Percentiles rank a stretch among this genome's conserved stretches.
Evolutionary conservation across 1,140 invertebrate species (phyloP).

Genomic region (Hesperophylax magnus): DNA sequence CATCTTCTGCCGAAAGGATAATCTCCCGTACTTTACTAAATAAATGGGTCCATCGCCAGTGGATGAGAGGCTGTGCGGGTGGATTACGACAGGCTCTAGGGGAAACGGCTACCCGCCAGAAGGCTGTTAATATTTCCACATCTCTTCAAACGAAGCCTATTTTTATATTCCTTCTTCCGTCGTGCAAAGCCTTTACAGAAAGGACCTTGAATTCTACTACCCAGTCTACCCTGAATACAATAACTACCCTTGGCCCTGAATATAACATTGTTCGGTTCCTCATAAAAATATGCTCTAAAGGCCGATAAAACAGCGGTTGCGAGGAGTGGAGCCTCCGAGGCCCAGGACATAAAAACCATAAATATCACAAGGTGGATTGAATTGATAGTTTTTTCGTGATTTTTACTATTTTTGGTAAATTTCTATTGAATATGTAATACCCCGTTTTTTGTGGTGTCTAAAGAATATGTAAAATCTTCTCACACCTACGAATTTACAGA

Average conservation of each 20-base stretch:
- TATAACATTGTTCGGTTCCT: slow-evolving; percentile 11
- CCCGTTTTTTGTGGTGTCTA: too few relatives aligned
- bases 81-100: not conserved
- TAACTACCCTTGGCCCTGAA: not conserved
- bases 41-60: not conserved
- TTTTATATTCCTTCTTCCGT: slow-evolving; percentile 11
- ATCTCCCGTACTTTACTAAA: not conserved
- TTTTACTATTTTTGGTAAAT: too few relatives aligned
- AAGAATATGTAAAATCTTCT: too few relatives aligned
- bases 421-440: too few relatives aligned
- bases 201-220: not conserved
- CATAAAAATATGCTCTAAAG: slow-evolving; percentile 9
- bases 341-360: too few relatives aligned
- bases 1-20: not conserved
- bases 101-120: not conserved
- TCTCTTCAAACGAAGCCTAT: not conserved
- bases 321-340: not conserved
- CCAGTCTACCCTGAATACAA: too few relatives aligned
- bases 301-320: not conserved
- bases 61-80: not conserved
- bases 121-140: not conserved
- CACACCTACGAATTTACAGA: too few relatives aligned
- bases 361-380: too few relatives aligned
- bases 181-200: not conserved
- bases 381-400: too few relatives aligned